Evolutionary conservation across 2,797 vertebrate species (phyloP).

Genomic region (Buceros bicornis): DNA sequence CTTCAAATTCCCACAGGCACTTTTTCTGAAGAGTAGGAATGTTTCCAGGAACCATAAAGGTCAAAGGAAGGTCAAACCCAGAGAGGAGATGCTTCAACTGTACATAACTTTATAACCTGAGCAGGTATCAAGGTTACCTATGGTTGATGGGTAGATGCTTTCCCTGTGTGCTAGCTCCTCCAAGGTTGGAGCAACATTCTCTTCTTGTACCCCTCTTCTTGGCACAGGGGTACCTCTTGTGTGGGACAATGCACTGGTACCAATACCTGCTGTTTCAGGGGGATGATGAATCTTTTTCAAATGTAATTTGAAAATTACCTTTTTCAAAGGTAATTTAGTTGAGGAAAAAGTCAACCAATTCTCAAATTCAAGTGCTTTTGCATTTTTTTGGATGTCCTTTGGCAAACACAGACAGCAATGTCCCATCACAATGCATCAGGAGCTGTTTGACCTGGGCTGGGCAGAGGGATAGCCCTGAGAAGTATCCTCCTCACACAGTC

Average conservation of each 20-base stretch:
- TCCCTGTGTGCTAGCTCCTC: not conserved
- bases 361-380: not conserved
- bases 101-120: not conserved
- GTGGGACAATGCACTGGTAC: not conserved
- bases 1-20: not conserved
- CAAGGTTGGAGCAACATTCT: not conserved
- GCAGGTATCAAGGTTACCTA: not conserved
- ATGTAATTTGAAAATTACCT: not conserved
- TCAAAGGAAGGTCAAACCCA: not conserved
- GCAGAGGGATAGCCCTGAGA: not conserved
- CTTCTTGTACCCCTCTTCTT: not conserved
- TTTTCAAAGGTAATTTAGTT: not conserved
- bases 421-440: not conserved
- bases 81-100: not conserved
- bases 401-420: not conserved
- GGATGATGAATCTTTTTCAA: not conserved
- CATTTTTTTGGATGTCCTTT: not conserved
- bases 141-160: not conserved
- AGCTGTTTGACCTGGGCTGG: not conserved
- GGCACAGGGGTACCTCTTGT: not conserved
- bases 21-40: not conserved
- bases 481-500: not conserved
- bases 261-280: not conserved
- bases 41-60: slow-evolving; percentile 2
- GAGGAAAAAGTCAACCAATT: not conserved